phyloP scores from a whole-genome alignment of 2,797 vertebrate species.

The Epinephelus coioides region DNA sequence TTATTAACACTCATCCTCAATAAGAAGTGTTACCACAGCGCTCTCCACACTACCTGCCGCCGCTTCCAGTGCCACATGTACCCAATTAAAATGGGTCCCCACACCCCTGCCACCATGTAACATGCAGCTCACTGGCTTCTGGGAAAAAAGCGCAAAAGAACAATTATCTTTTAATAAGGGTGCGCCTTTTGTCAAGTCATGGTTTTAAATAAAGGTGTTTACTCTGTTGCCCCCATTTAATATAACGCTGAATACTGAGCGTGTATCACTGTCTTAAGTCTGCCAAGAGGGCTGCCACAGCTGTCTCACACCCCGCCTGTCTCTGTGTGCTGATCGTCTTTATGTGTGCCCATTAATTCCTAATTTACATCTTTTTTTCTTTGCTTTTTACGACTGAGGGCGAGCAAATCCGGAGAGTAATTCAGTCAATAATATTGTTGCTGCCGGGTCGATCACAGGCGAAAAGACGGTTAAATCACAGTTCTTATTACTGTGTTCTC shows the following conservation, averaged over 20 bases:
- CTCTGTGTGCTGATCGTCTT: conserved; percentile 16
- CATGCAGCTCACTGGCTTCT: conserved; percentile 4
- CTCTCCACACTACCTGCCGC: conserved; percentile 21
- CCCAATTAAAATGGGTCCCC: conserved; percentile 46
- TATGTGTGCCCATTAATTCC: conserved; percentile 36
- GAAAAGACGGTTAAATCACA: conserved; percentile 45
- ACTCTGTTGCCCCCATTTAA: conserved; percentile 16
- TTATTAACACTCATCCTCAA: conserved; percentile 36
- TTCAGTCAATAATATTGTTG: conserved; percentile 48
- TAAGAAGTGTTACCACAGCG: conserved; percentile 11
- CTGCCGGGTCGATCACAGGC: conserved; percentile 34
- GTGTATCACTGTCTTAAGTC: conserved; percentile 29
- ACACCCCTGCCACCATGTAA: background rate
- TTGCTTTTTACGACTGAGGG: conserved; percentile 23
- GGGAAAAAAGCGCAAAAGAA: background rate
- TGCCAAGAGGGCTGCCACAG: conserved; percentile 18
- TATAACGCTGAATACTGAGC: conserved; percentile 22
- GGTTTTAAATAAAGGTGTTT: conserved; percentile 4
- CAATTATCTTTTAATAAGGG: background rate
- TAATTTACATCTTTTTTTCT: conserved; percentile 26
- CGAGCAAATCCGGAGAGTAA: conserved; percentile 35
- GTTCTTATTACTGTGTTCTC: conserved; percentile 25
- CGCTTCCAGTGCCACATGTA: conserved; percentile 33
- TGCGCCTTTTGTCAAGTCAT: conserved; percentile 1
- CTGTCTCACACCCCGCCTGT: conserved; percentile 20